Evolutionary conservation across 1,140 invertebrate species (phyloP), one percentile per base, ranked within the genome.

Genomic region (Mactra quadrangularis): DNA sequence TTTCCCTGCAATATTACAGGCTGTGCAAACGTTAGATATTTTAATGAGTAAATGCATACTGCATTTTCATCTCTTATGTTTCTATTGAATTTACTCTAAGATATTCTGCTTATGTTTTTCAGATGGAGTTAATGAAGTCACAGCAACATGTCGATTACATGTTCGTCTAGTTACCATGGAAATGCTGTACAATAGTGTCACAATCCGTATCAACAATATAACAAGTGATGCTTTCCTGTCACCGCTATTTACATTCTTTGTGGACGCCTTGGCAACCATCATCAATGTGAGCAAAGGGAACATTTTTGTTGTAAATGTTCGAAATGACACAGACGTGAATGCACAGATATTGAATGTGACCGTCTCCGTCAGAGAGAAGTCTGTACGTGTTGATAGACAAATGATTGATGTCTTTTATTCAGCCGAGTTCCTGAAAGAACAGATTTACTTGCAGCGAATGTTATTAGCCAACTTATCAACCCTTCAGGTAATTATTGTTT

Each of bases 131-230:
- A 98, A 98, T 92, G 97, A 97, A 93, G 96, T 97, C 0, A 97
- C 97, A 92, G 97, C 97, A 0, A 90, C 89, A 22, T 94, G 93
- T 83, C 96, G 96, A 55, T 94, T 99, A 0, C 95, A 95, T 0
- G 98, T 99, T 0, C 94, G 97, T 29, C 93, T 99, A 1, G 97
- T 99, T 27, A 98, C 98, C 0, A 97, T 98, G 89, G 96, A 98
- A 64, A 99, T 99, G 97, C 93, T 99, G 0, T 96, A 96, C 83
- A 98, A 98, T 92, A 98, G 97, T 0, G 97, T 99, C 11, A 99
- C 98, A 0, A 96, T 99, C 0, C 95, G 98, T 35, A 92, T 99
- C 0, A 96, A 97, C 87, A 97, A 98, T 85, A 98, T 99, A 96
- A 98, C 97, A 0, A 96, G 96, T 52, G 96, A 98, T 87, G 96